A percentile compares a stretch with the other conserved stretches of the same genome.
Conservation (phyloP, 2,888 invertebrate species). For the Eurois occulta region DNA sequence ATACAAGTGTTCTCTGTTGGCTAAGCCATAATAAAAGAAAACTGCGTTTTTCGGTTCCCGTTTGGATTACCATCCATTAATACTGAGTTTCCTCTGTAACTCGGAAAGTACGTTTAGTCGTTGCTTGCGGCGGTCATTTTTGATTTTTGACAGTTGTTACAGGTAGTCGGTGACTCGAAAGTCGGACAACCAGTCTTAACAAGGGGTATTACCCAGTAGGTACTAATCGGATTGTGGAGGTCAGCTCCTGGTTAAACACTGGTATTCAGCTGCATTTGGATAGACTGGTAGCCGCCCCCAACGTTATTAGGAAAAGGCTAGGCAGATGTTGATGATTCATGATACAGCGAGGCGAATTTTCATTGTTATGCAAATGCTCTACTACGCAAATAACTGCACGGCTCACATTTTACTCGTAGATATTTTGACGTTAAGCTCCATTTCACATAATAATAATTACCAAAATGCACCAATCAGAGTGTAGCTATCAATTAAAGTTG, state of each 20-base stretch:
- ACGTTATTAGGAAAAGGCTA: not conserved
- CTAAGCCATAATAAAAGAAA: not conserved
- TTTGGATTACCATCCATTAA: not conserved
- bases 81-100: not conserved
- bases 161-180: not conserved
- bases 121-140: not conserved
- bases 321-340: not conserved
- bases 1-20: not conserved
- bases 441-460: not conserved
- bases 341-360: not conserved
- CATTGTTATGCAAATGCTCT: not conserved
- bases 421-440: not conserved
- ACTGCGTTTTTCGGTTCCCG: not conserved
- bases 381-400: not conserved
- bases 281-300: too few relatives aligned
- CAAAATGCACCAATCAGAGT: not conserved
- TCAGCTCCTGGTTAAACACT: too few relatives aligned
- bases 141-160: not conserved
- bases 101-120: not conserved
- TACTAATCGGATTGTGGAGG: not conserved
- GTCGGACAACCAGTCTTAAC: not conserved
- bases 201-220: not conserved
- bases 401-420: not conserved
- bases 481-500: not conserved
- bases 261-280: too few relatives aligned